Conservation (phyloP, 2,888 invertebrate genomes). For the Emesis furor region DNA sequence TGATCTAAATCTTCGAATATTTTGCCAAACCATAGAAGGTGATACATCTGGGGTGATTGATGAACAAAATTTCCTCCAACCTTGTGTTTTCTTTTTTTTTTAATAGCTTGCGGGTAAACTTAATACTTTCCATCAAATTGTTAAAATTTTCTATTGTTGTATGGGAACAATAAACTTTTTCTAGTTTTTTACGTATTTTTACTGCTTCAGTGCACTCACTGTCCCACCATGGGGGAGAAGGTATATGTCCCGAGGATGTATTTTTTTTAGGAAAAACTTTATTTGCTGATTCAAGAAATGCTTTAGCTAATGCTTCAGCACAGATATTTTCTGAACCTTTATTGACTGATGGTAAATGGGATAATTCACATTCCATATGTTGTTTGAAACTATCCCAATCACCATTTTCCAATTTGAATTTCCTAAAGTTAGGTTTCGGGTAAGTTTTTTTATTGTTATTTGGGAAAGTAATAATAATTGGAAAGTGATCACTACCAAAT, state of each 20-base stretch:
- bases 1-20: slow-evolving; percentile 17
- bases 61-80: neutral
- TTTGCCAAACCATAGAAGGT: slow-evolving; percentile 23
- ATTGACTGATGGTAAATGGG: neutral
- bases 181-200: neutral
- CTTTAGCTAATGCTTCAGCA: neutral
- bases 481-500: neutral
- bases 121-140: neutral
- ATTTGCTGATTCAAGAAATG: neutral
- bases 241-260: neutral
- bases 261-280: neutral
- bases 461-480: neutral
- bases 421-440: neutral
- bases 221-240: neutral
- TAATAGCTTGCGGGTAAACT: neutral
- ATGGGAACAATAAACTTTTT: slow-evolving; percentile 2
- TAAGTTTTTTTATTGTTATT: neutral
- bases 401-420: neutral
- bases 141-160: slow-evolving; percentile 1
- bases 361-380: neutral
- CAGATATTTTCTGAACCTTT: slow-evolving; percentile 4
- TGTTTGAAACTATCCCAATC: neutral
- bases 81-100: neutral
- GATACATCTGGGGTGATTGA: slow-evolving; percentile 9
- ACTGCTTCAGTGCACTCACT: neutral